phyloP scores from a whole-genome alignment of 2,888 invertebrate genomes.

The Ophion ellenae region DNA sequence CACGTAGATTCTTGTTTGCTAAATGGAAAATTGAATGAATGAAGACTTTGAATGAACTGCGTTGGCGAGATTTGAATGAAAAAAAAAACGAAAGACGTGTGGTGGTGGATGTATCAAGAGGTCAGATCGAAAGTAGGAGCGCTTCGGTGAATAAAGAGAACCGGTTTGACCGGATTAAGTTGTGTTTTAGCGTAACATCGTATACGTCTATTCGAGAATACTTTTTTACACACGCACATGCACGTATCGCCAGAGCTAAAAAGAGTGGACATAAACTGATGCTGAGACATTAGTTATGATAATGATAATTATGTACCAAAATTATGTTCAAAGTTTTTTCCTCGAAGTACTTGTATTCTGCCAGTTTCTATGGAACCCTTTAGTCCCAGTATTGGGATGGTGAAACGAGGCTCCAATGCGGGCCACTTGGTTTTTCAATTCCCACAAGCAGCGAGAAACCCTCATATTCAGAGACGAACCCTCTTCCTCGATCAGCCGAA shows the following conservation, averaged over 20 bases:
- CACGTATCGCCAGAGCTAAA: constrained; percentile 20
- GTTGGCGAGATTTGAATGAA: constrained; percentile 28
- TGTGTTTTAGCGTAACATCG: constrained; percentile 45
- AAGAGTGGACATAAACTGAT: neutral
- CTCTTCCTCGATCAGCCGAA: neutral
- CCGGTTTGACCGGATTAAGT: constrained; percentile 61
- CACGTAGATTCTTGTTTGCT: constrained; percentile 2
- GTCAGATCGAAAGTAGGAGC: constrained; percentile 33
- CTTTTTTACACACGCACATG: neutral
- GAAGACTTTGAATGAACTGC: constrained; percentile 50
- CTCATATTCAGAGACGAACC: neutral
- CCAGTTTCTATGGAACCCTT: constrained; percentile 10
- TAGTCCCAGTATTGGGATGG: neutral
- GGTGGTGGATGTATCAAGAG: constrained; percentile 38
- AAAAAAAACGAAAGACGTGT: constrained; percentile 27
- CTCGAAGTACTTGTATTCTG: neutral
- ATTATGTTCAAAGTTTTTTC: too few relatives aligned
- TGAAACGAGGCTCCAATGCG: neutral
- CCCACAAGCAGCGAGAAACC: neutral
- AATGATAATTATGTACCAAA: constrained; percentile 23
- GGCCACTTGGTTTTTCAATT: constrained; percentile 1
- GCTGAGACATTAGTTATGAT: constrained; percentile 33
- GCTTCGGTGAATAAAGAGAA: constrained; percentile 49
- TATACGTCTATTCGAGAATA: constrained; percentile 12
- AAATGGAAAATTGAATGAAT: constrained; percentile 49